A percentile compares a stretch with the other conserved stretches of the same genome.
phyloP scores from a whole-genome alignment of 2,888 invertebrate species.

The Cosmorhoe ocellata region DNA sequence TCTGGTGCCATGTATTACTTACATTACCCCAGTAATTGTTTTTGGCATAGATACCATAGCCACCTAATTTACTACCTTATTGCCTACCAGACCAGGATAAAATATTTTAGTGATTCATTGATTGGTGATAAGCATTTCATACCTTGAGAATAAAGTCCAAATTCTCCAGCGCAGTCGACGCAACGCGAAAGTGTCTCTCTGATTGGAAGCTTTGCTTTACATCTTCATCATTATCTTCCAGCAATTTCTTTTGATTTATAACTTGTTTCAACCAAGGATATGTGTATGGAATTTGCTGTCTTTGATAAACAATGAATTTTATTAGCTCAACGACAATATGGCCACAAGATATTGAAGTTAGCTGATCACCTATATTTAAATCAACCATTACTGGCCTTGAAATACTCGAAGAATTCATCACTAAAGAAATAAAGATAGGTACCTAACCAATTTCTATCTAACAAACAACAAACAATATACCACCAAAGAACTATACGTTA shows the following conservation, averaged over 20 bases:
- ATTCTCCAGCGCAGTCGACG: constrained; percentile 68
- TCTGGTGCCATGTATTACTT: too few relatives aligned
- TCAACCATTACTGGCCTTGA: constrained; percentile 52
- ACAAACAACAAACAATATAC: too few relatives aligned
- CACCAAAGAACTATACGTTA: too few relatives aligned
- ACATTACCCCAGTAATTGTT: too few relatives aligned
- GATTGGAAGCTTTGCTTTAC: constrained; percentile 64
- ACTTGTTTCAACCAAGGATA: constrained; percentile 77
- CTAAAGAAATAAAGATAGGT: too few relatives aligned
- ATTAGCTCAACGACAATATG: constrained; percentile 81
- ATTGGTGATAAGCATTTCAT: constrained; percentile 4
- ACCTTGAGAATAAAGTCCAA: constrained; percentile 75
- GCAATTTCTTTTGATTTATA: constrained; percentile 59
- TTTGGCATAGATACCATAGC: too few relatives aligned
- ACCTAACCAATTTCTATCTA: too few relatives aligned
- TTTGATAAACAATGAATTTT: constrained; percentile 81
- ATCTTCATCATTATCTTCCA: constrained; percentile 38
- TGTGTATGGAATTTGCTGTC: constrained; percentile 78
- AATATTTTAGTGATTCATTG: too few relatives aligned
- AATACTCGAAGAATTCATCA: constrained; percentile 38
- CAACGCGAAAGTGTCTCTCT: constrained; percentile 66
- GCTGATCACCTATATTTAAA: constrained; percentile 73
- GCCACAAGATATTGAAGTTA: constrained; percentile 82
- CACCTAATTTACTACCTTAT: too few relatives aligned
- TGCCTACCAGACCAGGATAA: too few relatives aligned